phyloP scores from a whole-genome alignment of 2,888 invertebrate genomes.

The Acronicta aceris region DNA sequence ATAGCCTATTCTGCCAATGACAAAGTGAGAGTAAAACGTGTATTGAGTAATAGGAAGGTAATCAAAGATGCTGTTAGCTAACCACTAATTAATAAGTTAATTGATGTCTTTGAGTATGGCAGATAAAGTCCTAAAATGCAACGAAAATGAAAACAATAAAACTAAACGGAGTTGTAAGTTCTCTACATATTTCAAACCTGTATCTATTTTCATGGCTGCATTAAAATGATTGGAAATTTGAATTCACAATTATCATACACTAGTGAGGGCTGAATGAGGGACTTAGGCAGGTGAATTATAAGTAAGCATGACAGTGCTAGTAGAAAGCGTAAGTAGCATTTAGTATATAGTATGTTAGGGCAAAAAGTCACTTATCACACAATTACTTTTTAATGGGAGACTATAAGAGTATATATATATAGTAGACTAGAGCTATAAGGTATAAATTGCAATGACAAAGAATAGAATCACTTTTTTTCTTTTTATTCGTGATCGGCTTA shows the following conservation, averaged over 20 bases:
- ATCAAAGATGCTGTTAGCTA: too few relatives aligned
- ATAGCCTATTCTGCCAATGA: too few relatives aligned
- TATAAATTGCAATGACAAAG: neutral
- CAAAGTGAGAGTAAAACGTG: too few relatives aligned
- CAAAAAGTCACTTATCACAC: neutral
- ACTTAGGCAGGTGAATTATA: neutral
- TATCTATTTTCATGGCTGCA: neutral
- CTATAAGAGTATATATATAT: neutral
- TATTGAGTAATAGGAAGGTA: too few relatives aligned
- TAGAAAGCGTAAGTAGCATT: neutral
- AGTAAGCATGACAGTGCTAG: neutral
- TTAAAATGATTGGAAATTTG: neutral
- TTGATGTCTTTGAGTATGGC: too few relatives aligned
- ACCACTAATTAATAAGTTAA: too few relatives aligned
- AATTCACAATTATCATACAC: neutral
- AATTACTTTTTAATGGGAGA: neutral
- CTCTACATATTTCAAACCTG: neutral
- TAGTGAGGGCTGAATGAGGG: neutral
- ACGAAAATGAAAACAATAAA: neutral
- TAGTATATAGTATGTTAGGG: neutral
- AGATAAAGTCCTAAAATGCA: neutral
- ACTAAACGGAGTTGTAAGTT: neutral
- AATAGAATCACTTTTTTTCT: too few relatives aligned
- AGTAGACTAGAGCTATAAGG: neutral
- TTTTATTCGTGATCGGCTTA: too few relatives aligned